Evolutionary conservation across 2,113 vertebrate species (phyloP), one percentile per base, ranked within the genome.

Genomic region (Suricata suricatta): DNA sequence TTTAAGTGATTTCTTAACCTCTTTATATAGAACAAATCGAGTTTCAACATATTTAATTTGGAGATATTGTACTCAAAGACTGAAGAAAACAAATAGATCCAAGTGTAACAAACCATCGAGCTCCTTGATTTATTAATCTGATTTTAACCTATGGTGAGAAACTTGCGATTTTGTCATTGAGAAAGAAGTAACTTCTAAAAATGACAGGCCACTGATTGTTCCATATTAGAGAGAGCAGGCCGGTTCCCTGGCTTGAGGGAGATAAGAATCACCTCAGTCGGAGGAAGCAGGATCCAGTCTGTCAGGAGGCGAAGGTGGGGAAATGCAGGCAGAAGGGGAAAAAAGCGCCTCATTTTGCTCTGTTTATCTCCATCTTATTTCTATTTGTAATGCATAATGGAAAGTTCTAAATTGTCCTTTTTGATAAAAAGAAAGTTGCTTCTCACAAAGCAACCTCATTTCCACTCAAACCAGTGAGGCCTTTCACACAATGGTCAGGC

Each of bases 331-430:
- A 72, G 25, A 79, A 87, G 74, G 63, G 8, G 14, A 31, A 21
- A 87, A 87, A 84, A 79, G 38, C 16, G 31, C 83, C 64, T 71
- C 83, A 54, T 57, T 92, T 64, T 76, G 19, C 57, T 92, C 80
- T 96, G 89, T 87, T 96, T 92, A 85, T 88, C 88, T 69, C 88
- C 23, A 69, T 68, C 84, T 92, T 95, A 38, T 90, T 84, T 50
- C 41, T 97, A 86, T 97, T 93, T 95, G 44, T 81, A 90, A 90
- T 77, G 41, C 44, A 90, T n/a, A 97, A 90, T 91, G 76, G 92
- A 90, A 97, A 97, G 93, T 82, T 96, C 96, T 90, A 93, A 97
- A 94, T 86, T 96, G 95, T 25, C 31, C 64, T 71, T 95, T 98
- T 35, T 63, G 94, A 97, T 10, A 47, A 64, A 96, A 97, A 95